Evolutionary conservation across 2,888 invertebrate genomes (phyloP).

Genomic region (Athalia circularis): DNA sequence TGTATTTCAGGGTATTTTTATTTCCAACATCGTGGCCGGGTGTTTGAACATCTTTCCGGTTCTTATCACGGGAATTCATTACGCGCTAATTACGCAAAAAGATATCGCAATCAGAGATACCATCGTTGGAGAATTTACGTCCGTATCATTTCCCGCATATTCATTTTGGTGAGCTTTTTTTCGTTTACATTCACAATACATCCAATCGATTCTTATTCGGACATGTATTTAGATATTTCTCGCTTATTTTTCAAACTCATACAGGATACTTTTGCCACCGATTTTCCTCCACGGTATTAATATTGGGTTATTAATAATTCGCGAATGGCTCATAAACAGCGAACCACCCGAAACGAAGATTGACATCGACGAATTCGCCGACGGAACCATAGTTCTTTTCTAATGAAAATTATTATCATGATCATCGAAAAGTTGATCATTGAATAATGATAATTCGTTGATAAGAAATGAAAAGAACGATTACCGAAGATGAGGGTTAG

Average conservation of each 20-base stretch:
- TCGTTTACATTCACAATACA: not conserved
- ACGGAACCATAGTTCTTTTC: constrained; percentile 49
- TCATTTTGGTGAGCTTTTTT: constrained; percentile 55
- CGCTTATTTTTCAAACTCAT: not conserved
- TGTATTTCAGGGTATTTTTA: constrained; percentile 52
- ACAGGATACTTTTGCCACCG: constrained; percentile 49
- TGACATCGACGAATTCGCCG: constrained; percentile 50
- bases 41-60: constrained; percentile 52
- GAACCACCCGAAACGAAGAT: constrained; percentile 50
- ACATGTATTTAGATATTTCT: constrained; percentile 21
- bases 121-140: constrained; percentile 55
- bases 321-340: constrained; percentile 48
- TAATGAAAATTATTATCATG: constrained; percentile 10
- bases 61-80: constrained; percentile 54
- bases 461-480: too few species aligned
- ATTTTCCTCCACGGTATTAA: constrained; percentile 45
- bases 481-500: too few species aligned
- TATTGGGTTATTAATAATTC: constrained; percentile 43
- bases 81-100: constrained; percentile 50
- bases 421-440: too few species aligned
- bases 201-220: not conserved
- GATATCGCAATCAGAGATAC: constrained; percentile 58
- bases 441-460: too few species aligned
- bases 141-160: constrained; percentile 51
- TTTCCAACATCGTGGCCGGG: constrained; percentile 51